Evolutionary conservation across 2,888 invertebrate species (phyloP), one percentile per base, ranked within the genome.

Genomic region (Drosophila suboccidentalis): DNA sequence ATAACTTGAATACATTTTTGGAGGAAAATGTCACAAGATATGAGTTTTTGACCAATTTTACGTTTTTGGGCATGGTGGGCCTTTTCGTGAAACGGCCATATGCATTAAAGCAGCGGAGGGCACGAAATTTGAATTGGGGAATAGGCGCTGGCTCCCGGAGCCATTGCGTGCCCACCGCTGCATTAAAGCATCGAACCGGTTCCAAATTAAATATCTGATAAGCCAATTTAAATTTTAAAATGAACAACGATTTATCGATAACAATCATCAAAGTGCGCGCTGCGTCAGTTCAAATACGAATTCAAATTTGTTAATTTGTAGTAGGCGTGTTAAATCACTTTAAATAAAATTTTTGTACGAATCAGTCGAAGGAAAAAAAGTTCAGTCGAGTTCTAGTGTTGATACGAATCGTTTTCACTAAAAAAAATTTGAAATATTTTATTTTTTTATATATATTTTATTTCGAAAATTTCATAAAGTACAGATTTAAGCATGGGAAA

Each of bases 401-500:
- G 17, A 0, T 8, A 11, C 10, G 4, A 32, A n/a, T 36, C 29
- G 17, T 32, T 26, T 13, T 15, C 29, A 32, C 32, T 38, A 34
- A 26, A 26, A 8, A 6, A 60, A 26, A 26, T 43, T 36, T n/a
- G 9, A 4, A 38, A 46, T 39, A 38, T 34, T 34, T 43, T n/a
- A 39, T 50, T 59, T 50, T 26, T 47, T 29, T 38, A 38, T 8
- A 9, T 4, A n/a, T 10, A 13, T 49, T 57, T 29, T 50, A 6
- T 34, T 13, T 13, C 5, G 6, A 3, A 51, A 53, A 47, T 19
- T 53, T 11, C 3, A 13, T n/a, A 44, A 19, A 43, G 4, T 26
- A 5, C 4, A 19, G 22, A 22, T 22, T 13, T 3, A 17, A 34
- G 0, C 0, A 78, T 78, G 78, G 65, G 47, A 15, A 53, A 66